Percentiles rank a stretch among this genome's conserved stretches.
Evolutionary conservation across 1,140 invertebrate species (phyloP).

Genomic region (Anastrepha obliqua): DNA sequence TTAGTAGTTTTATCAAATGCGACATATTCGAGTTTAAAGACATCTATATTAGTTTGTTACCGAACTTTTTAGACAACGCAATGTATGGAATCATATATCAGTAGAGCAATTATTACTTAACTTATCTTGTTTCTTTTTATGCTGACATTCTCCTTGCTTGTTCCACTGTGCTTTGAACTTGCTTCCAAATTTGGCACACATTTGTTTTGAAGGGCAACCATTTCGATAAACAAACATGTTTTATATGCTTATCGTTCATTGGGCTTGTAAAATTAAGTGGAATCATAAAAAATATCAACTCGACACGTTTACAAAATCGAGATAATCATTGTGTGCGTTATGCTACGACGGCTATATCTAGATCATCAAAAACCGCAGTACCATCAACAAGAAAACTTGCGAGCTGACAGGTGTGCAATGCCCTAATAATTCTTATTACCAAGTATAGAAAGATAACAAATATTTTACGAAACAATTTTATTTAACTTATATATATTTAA

Average conservation of each 20-base stretch:
- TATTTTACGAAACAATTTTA: neutral
- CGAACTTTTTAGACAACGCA: no score
- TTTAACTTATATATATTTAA: neutral
- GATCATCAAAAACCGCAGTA: neutral
- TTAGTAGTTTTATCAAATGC: no score
- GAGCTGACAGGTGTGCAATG: constrained; percentile 13
- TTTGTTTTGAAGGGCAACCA: neutral
- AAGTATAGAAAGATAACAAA: neutral
- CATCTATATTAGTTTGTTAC: no score
- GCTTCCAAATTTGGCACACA: neutral
- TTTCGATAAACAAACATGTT: neutral
- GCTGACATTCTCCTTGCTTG: no score
- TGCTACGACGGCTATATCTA: constrained; percentile 5
- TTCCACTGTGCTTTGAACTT: neutral
- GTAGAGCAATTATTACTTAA: neutral
- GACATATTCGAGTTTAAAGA: no score
- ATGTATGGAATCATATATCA: neutral
- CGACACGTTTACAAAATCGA: neutral
- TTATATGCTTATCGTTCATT: no score
- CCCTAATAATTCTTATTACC: neutral
- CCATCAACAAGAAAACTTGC: constrained; percentile 25
- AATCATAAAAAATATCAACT: neutral
- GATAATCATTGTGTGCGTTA: neutral
- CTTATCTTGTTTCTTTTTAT: constrained; percentile 28
- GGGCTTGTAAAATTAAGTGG: neutral